These are phyloP conservation scores for Paraescarpia echinospica DNA, from an alignment of 1,140 invertebrate genomes.

Conservation along the genomic window DNA sequence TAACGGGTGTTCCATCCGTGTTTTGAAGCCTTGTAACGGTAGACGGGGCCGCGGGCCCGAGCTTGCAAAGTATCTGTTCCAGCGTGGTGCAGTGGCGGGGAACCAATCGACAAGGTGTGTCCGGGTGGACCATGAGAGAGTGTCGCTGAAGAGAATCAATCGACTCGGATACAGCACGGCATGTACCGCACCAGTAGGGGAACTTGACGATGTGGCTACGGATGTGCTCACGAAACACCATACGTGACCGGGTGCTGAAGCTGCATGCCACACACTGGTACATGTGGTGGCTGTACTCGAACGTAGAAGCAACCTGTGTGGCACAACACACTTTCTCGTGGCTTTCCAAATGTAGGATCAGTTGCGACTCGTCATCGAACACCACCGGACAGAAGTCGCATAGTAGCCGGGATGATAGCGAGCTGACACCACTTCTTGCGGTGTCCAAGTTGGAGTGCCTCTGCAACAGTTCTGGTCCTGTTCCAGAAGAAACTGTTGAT, in stretches of 20 bases:
- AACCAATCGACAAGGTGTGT: background rate
- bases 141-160: background rate
- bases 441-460: background rate
- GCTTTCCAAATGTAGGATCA: background rate
- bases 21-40: background rate
- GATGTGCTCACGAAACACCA: constrained; percentile 11
- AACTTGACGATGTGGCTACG: constrained; percentile 2
- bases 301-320: background rate
- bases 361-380: background rate
- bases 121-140: background rate
- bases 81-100: background rate
- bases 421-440: background rate
- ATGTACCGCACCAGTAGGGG: background rate
- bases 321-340: background rate
- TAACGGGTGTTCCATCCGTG: background rate
- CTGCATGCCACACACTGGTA: background rate
- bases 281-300: background rate
- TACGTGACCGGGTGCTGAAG: background rate
- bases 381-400: background rate
- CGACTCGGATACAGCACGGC: background rate
- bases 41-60: background rate
- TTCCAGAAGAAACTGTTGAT: background rate
- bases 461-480: background rate
- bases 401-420: background rate
- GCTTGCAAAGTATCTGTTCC: background rate